Percentiles rank a stretch among this genome's conserved stretches.
These are phyloP conservation scores for Hydra vulgaris DNA, from an alignment of 30 jellyfish, hydroid and myxozoan species.

Conservation along the genomic window DNA sequence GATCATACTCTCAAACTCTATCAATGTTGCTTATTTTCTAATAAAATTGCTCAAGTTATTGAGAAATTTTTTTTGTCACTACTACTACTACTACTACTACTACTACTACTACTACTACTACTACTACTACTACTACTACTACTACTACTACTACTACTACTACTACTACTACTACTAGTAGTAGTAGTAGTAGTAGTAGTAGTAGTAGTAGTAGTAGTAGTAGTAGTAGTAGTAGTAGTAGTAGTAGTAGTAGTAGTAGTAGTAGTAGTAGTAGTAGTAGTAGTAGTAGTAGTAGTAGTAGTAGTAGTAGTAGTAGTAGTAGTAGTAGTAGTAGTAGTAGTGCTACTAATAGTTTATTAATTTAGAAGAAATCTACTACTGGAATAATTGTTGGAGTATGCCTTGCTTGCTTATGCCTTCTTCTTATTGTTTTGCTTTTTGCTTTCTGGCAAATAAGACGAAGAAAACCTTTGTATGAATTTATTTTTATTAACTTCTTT, in stretches of 20 bases:
- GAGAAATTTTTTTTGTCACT: no score
- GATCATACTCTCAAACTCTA: no score
- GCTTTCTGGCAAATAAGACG: neutral
- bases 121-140: slow-evolving; percentile 7
- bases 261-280: neutral
- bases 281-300: neutral
- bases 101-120: slow-evolving; percentile 5
- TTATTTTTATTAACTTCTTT: no score
- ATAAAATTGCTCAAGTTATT: no score
- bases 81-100: slow-evolving; percentile 7
- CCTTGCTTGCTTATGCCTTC: neutral
- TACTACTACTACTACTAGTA: slow-evolving; percentile 3
- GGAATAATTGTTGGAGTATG: neutral
- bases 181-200: neutral
- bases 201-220: neutral
- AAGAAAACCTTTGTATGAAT: neutral
- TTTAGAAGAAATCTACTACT: neutral
- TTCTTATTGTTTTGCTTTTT: neutral
- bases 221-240: neutral
- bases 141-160: slow-evolving; percentile 7
- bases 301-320: neutral
- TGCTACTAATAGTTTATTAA: no score
- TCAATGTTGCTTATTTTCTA: no score
- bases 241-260: neutral
- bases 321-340: neutral